Evolutionary conservation across 2,113 vertebrate genomes (phyloP).

Genomic region (Corythoichthys intestinalis): DNA sequence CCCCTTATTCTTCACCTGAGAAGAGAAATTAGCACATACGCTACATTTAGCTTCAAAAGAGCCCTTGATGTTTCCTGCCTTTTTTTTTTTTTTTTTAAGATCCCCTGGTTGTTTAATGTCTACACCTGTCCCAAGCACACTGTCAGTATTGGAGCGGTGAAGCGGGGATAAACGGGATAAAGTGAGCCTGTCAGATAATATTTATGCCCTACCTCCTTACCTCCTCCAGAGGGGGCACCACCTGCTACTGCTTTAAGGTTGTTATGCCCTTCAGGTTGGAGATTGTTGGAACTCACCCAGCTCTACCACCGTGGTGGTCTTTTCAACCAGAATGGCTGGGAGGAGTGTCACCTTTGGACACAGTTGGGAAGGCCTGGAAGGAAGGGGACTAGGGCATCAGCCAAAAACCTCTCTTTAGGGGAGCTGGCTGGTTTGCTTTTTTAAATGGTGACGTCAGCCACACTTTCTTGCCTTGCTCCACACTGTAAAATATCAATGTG

Average conservation of each 20-base stretch:
- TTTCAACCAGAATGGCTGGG: conserved; percentile 54
- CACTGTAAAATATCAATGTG: too few relatives aligned
- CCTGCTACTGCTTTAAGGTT: conserved; percentile 56
- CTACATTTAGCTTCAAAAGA: conserved; percentile 1
- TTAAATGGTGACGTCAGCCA: conserved; percentile 14
- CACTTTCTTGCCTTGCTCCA: too few relatives aligned
- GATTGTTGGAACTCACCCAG: conserved; percentile 19
- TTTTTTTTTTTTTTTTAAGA: not conserved
- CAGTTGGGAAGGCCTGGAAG: conserved; percentile 52
- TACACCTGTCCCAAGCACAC: conserved; percentile 28
- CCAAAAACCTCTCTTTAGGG: conserved; percentile 53
- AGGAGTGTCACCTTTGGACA: conserved; percentile 60
- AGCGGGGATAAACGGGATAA: conserved; percentile 40
- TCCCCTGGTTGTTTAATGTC: conserved; percentile 9
- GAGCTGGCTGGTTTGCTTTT: conserved; percentile 43
- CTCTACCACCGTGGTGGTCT: conserved; percentile 31
- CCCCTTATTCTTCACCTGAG: conserved; percentile 11
- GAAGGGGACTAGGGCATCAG: conserved; percentile 41
- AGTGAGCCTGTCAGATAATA: conserved; percentile 38
- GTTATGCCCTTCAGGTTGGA: conserved; percentile 38
- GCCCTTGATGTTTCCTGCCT: not conserved
- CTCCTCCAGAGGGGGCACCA: conserved; percentile 50
- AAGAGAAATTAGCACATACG: conserved; percentile 2
- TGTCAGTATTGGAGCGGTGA: conserved; percentile 38
- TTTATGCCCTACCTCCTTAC: conserved; percentile 44